Evolutionary conservation across 2,888 invertebrate genomes (phyloP), one percentile per base, ranked within the genome.

Genomic region (Mythimna ferrago): DNA sequence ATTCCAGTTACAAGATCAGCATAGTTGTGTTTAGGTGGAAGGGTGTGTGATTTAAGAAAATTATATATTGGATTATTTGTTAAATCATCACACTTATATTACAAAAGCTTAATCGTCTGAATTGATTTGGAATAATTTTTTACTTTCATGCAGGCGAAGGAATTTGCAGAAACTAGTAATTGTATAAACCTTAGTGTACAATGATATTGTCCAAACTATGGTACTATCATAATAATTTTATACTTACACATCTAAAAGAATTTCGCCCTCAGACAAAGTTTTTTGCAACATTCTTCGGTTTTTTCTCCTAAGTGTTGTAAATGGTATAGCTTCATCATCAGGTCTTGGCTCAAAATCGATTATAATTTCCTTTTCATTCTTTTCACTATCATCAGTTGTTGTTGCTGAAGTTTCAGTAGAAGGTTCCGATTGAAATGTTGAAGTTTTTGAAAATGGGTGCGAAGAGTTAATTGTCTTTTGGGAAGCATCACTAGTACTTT

Each of bases 271-370:
- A 0, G 98, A 98, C 78, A 98, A 95, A 0, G 98, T 98, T 95
- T 98, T 98, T 76, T 97, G 97, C 75, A 98, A 93, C 90, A 93
- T 93, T 87, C 94, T 96, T 86, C 95, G 96, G 81, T 95, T 96
- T 89, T 96, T 96, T 71, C 96, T 96, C 51, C 91, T 89, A 58
- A 95, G 85, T 6, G 97, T 97, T 76, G 97, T 97, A 68, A 97
- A 97, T 67, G 97, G 97, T 68, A 97, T 97, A 26, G 97, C 97
- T 83, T 97, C 97, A 60, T 97, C 97, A 67, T 97, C 97, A 19
- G 97, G 94, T 79, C 97, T 97, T 9, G 98, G 98, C 93, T 98
- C 98, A 91, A 98, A 98, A 91, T 98, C 98, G 83, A 98, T 98
- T 79, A 98, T 97, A 72, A 98, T 98, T 94, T 98, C 98, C 86